Base-by-base conservation (phyloP, 2,113 vertebrate species). In the Rhagologus leucostigma region DNA sequence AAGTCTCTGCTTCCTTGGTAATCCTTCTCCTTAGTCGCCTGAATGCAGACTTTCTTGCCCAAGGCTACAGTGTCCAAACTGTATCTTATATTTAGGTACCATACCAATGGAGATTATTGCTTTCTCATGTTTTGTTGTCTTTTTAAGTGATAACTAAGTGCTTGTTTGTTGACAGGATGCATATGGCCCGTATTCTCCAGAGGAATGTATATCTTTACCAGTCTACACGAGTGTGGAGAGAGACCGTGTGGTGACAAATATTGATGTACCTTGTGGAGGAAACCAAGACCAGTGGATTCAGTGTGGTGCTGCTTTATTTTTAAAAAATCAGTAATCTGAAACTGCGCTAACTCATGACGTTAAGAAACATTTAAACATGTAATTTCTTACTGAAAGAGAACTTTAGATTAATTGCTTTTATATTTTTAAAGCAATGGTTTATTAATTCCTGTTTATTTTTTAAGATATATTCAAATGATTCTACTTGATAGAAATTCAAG, bases 221-320 rank as follows among this genome's bases (percentile, higher is more conserved):
- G 95, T 99, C 62, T 99, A 99, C 87, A 96, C 97, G 8, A 99
- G 99, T 26, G 84, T 98, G 6, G 99, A 99, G 95, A 97, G 99
- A 87, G 98, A 98, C 44, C 98, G 98, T 46, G 98, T 99, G 95
- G 99, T 99, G 41, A 98, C 99, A 65, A 99, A 99, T 75, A 97
- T 99, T 39, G 98, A 98, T 32, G 97, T 99, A 63, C 99, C 99
- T 22, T 99, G 99, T 77, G 99, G 99, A 65, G 96, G 97, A 52
- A 98, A 96, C 97, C 98, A 98, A 46, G 98, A 98, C 97, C 99
- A 98, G 79, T 99, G 99, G 99, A 99, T 99, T 91, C 99, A 99
- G 37, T 98, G 98, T 20, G 99, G 99, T 30, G 98, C 99, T 3
- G 99, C 99, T 50, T 98, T 99, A 22, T 99, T 99, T 95, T 98